A percentile compares a stretch with the other conserved stretches of the same genome.
Conservation (phyloP, 2,113 vertebrate genomes). For the Tachuris rubrigastra region DNA sequence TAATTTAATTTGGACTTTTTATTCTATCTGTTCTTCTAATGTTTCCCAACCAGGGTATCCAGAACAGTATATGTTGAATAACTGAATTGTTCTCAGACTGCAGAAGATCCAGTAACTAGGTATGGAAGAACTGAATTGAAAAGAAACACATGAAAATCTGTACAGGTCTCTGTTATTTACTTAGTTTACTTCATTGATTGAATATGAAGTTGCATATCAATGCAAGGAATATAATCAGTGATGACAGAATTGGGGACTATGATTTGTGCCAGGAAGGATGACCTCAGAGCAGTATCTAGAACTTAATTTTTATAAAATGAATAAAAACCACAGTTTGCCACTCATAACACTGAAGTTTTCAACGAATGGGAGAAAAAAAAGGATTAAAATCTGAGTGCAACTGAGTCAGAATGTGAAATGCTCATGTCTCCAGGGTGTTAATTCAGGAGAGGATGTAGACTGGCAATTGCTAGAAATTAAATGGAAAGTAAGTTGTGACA, state of each 20-base stretch:
- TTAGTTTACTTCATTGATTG: background rate
- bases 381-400: background rate
- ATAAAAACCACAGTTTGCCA: background rate
- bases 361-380: background rate
- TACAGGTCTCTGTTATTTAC: background rate
- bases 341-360: background rate
- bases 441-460: background rate
- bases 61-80: background rate
- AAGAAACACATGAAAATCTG: background rate
- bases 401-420: background rate
- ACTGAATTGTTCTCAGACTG: background rate
- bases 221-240: background rate
- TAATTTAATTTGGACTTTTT: background rate
- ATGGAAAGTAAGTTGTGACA: conserved; percentile 25
- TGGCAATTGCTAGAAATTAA: conserved; percentile 29
- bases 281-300: background rate
- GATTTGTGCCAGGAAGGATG: background rate
- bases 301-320: background rate
- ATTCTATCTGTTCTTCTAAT: background rate
- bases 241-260: background rate
- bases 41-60: background rate
- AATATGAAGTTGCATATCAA: background rate
- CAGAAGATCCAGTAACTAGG: background rate
- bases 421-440: background rate
- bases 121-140: background rate